Conservation (phyloP, 1,140 invertebrate genomes). For the Drosophila setifemur region DNA sequence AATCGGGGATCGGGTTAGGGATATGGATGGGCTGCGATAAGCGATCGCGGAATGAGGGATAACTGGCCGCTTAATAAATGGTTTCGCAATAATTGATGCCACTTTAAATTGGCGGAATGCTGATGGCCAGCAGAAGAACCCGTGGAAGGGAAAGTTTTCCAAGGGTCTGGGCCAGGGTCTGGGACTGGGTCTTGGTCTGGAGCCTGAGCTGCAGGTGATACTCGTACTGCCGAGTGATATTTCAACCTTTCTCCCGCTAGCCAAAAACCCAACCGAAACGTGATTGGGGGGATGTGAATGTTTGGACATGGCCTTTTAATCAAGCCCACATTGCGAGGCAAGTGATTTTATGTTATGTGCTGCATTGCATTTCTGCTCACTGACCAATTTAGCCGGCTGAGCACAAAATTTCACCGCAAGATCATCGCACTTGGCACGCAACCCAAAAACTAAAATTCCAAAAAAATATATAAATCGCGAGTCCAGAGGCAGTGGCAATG, state of each 20-base stretch:
- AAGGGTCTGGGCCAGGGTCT: conserved; percentile 61
- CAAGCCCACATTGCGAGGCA: conserved; percentile 74
- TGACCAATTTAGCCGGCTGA: conserved; percentile 80
- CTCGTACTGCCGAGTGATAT: conserved; percentile 64
- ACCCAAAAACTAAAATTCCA: conserved; percentile 63
- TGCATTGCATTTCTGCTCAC: conserved; percentile 69
- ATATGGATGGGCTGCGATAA: conserved; percentile 67
- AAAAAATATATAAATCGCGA: no score
- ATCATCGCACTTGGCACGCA: conserved; percentile 81
- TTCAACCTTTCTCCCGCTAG: conserved; percentile 72
- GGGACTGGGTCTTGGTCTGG: neutral
- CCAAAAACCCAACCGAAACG: conserved; percentile 48
- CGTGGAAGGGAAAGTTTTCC: neutral
- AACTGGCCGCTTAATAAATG: conserved; percentile 75
- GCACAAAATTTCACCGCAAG: conserved; percentile 81
- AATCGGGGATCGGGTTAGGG: conserved; percentile 50
- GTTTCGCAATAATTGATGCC: conserved; percentile 77
- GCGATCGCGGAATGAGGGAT: conserved; percentile 74
- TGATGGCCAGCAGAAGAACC: conserved; percentile 31
- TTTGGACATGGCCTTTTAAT: conserved; percentile 68
- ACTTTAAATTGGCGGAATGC: conserved; percentile 68
- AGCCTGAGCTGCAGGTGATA: conserved; percentile 48
- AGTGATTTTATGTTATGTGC: conserved; percentile 61
- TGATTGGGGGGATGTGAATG: conserved; percentile 27
- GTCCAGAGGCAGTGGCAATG: no score